Evolutionary conservation across 2,113 vertebrate genomes (phyloP).

Genomic region (Hirundichthys speculiger): DNA sequence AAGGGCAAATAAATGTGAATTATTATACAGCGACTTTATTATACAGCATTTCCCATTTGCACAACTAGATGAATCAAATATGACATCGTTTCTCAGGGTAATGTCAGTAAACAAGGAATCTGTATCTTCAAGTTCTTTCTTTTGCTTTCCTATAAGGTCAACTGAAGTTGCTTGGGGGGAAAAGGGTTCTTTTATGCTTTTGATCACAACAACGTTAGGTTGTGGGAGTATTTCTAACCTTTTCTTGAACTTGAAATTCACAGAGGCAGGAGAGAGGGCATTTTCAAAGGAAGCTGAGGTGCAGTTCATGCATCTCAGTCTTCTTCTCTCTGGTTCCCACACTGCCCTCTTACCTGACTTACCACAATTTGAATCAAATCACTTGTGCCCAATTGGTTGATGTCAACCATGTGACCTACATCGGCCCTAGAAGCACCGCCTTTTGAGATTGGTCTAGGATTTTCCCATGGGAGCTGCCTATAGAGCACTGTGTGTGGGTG

Average conservation of each 20-base stretch:
- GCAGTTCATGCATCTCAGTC: slow-evolving; percentile 25
- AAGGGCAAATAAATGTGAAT: not conserved
- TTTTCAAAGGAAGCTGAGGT: slow-evolving; percentile 40
- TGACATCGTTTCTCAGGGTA: slow-evolving; percentile 6
- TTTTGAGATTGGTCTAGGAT: slow-evolving; percentile 72
- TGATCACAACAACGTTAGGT: slow-evolving; percentile 27
- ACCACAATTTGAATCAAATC: slow-evolving; percentile 81
- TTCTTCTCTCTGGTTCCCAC: slow-evolving; percentile 71
- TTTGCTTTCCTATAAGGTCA: slow-evolving; percentile 8
- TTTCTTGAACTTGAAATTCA: slow-evolving; percentile 22
- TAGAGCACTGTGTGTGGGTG: slow-evolving; percentile 33
- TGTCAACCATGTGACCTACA: slow-evolving; percentile 73
- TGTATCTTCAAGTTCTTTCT: slow-evolving; percentile 16
- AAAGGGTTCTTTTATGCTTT: slow-evolving; percentile 24
- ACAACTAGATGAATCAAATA: slow-evolving; percentile 15
- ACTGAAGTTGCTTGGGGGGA: not conserved
- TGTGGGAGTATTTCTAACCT: slow-evolving; percentile 38
- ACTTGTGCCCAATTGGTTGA: slow-evolving; percentile 71
- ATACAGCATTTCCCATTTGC: slow-evolving; percentile 2
- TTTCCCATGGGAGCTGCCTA: slow-evolving; percentile 85
- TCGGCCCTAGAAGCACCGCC: slow-evolving; percentile 60
- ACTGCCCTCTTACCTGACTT: slow-evolving; percentile 78
- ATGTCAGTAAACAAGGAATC: slow-evolving; percentile 25
- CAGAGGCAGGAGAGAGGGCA: slow-evolving; percentile 13
- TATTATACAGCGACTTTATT: slow-evolving; percentile 20